These are phyloP conservation scores for Carettochelys insculpta DNA, from an alignment of 2,113 vertebrate genomes.

Conservation along the genomic window DNA sequence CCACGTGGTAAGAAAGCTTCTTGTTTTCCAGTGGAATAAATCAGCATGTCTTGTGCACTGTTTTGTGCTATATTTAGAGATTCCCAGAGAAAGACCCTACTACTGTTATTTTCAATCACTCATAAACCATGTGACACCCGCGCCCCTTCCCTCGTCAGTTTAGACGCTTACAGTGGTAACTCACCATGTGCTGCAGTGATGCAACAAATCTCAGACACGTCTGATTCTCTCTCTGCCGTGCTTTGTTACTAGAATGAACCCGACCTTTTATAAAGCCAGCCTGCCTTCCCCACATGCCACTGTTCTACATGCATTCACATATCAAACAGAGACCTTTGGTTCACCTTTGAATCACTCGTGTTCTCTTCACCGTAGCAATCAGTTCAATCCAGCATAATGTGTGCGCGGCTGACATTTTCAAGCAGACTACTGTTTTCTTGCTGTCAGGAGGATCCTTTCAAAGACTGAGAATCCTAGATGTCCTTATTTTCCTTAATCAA, in stretches of 20 bases:
- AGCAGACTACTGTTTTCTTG: conserved; percentile 67
- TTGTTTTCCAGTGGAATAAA: not conserved
- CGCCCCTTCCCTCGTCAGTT: not conserved
- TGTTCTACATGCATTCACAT: conserved; percentile 1
- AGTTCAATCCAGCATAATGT: conserved; percentile 67
- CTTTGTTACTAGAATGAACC: not conserved
- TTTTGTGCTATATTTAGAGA: not conserved
- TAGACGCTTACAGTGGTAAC: not conserved
- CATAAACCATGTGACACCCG: not conserved
- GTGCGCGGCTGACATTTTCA: conserved; percentile 71
- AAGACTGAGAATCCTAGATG: conserved; percentile 61
- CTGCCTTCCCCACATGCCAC: conserved; percentile 40
- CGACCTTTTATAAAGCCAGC: not conserved
- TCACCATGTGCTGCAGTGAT: not conserved
- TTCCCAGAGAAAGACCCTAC: not conserved
- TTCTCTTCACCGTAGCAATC: conserved; percentile 66
- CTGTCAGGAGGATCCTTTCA: conserved; percentile 68
- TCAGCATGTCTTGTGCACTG: not conserved
- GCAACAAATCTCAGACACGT: not conserved
- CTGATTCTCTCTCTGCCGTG: not conserved
- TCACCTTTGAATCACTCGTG: conserved; percentile 71
- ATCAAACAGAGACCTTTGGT: conserved; percentile 63
- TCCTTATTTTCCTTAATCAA: conserved; percentile 67
- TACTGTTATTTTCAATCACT: not conserved
- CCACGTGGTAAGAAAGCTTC: not conserved